Evolutionary conservation across 2,888 invertebrate species (phyloP).

Genomic region (Neuroscelio doddi): DNA sequence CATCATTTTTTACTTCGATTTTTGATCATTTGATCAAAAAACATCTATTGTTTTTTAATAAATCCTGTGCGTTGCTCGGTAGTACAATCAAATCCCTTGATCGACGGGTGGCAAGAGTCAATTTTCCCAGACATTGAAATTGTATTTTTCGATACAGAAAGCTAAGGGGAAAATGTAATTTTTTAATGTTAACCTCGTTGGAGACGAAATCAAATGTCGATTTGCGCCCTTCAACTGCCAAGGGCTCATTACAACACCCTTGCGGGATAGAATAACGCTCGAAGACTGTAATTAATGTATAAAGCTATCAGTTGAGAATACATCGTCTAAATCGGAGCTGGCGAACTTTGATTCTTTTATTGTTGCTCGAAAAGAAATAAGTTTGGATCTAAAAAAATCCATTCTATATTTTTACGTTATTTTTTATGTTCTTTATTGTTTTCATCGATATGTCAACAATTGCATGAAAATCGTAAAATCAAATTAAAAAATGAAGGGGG

Average conservation of each 20-base stretch:
- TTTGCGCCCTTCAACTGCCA: constrained; percentile 25
- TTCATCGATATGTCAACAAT: no score
- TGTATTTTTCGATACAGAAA: constrained; percentile 26
- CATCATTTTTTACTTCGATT: not conserved
- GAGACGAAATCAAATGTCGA: constrained; percentile 12
- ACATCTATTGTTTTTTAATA: not conserved
- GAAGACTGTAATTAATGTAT: constrained; percentile 55
- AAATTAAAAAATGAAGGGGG: no score
- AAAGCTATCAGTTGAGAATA: constrained; percentile 48
- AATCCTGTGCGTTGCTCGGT: not conserved
- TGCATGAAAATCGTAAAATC: not conserved
- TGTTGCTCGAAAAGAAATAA: no score
- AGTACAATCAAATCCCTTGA: not conserved
- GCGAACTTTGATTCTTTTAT: constrained; percentile 16
- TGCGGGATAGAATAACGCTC: constrained; percentile 18
- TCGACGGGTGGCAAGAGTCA: constrained; percentile 22
- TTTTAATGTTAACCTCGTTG: constrained; percentile 14
- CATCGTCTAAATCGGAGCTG: constrained; percentile 34
- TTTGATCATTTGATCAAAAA: no score
- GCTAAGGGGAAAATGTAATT: constrained; percentile 23
- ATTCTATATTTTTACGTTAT: no score
- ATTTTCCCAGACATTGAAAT: constrained; percentile 22
- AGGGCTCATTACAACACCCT: not conserved
- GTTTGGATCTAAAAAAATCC: no score
- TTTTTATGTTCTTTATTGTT: not conserved